A percentile compares a stretch with the other conserved stretches of the same genome.
phyloP scores from a whole-genome alignment of 2,888 invertebrate genomes.

The Caenorhabditis doughertyi region DNA sequence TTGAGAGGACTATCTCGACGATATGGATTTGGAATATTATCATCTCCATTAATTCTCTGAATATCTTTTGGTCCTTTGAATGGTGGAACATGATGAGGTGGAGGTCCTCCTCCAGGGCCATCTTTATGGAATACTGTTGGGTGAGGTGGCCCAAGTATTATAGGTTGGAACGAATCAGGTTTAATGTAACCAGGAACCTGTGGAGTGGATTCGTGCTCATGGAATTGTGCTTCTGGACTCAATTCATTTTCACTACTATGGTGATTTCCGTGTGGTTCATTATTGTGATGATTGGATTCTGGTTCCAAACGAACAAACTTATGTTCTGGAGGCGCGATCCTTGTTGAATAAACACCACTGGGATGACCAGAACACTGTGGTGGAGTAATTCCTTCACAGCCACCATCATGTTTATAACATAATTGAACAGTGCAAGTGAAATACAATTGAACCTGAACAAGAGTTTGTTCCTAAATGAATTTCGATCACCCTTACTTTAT shows the following conservation, averaged over 20 bases:
- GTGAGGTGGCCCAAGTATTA: slow-evolving; percentile 57
- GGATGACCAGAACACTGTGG: slow-evolving; percentile 42
- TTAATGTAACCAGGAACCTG: slow-evolving; percentile 51
- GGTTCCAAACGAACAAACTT: slow-evolving; percentile 10
- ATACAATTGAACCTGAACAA: slow-evolving; percentile 78
- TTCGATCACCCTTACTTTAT: slow-evolving; percentile 69
- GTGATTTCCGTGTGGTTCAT: not conserved
- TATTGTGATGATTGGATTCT: slow-evolving; percentile 5
- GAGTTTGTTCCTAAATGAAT: not conserved
- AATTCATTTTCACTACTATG: not conserved
- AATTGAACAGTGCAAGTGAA: slow-evolving; percentile 83
- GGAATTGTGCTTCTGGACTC: slow-evolving; percentile 2
- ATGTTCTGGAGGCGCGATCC: slow-evolving; percentile 3
- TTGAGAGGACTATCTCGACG: slow-evolving; percentile 69
- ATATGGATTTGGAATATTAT: slow-evolving; percentile 33
- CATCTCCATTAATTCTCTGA: slow-evolving; percentile 17
- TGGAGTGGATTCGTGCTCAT: slow-evolving; percentile 24
- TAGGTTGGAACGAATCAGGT: slow-evolving; percentile 57
- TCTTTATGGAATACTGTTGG: slow-evolving; percentile 55
- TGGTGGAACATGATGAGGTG: slow-evolving; percentile 29
- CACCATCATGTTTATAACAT: slow-evolving; percentile 82
- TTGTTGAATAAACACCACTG: slow-evolving; percentile 1
- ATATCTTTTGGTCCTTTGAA: slow-evolving; percentile 55
- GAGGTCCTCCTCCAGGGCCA: slow-evolving; percentile 2
- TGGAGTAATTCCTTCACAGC: slow-evolving; percentile 81